Percentiles rank a stretch among this genome's conserved stretches.
Conservation (phyloP, 2,888 invertebrate genomes). For the Apamea crenata region DNA sequence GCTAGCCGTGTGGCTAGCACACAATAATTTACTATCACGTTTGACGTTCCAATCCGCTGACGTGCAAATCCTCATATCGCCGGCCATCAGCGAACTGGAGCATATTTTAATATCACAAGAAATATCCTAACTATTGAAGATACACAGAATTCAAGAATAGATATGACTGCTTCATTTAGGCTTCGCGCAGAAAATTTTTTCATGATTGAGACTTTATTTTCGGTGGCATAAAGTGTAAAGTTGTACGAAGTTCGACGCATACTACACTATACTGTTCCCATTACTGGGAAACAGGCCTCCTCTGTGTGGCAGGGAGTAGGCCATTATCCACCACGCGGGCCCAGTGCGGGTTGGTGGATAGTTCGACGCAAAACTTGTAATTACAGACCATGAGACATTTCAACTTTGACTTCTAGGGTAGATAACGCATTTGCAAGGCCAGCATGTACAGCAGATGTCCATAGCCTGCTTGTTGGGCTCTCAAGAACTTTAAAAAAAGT, state of each 20-base stretch:
- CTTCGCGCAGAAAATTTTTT: no score
- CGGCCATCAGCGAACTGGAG: constrained; percentile 41
- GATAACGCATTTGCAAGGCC: neutral
- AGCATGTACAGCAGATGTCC: no score
- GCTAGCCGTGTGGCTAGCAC: no score
- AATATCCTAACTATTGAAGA: constrained; percentile 30
- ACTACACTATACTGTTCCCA: no score
- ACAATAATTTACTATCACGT: constrained; percentile 10
- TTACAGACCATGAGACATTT: neutral
- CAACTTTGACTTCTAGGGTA: neutral
- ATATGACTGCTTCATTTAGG: constrained; percentile 7
- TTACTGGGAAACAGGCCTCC: no score
- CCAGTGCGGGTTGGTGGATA: no score
- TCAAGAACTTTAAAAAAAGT: neutral
- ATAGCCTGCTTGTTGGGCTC: neutral
- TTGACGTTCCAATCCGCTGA: constrained; percentile 25
- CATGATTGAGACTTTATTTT: constrained; percentile 13
- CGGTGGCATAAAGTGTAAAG: neutral
- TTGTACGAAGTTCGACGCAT: neutral
- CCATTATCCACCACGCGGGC: no score
- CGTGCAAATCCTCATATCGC: constrained; percentile 35
- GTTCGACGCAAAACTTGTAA: neutral
- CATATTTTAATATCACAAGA: constrained; percentile 43
- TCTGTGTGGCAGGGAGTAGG: no score
- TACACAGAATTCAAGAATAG: constrained; percentile 25